Conservation (phyloP, 2,113 vertebrate genomes). For the Pachyramphus minor region DNA sequence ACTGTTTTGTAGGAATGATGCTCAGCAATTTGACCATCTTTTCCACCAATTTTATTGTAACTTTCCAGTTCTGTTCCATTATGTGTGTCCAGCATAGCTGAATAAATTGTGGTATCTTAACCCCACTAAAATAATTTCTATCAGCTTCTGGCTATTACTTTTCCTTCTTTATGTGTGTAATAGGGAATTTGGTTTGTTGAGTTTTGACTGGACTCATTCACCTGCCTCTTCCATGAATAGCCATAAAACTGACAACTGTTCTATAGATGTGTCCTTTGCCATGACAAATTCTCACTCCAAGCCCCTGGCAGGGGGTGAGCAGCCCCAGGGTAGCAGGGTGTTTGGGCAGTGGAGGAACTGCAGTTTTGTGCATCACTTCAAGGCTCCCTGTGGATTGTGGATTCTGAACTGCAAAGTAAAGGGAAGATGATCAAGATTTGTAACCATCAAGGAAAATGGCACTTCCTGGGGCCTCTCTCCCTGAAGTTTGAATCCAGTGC, state of each 20-base stretch:
- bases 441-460: not conserved
- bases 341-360: not conserved
- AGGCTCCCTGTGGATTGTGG: not conserved
- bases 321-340: not conserved
- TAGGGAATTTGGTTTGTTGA: not conserved
- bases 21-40: not conserved
- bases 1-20: not conserved
- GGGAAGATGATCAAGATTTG: not conserved
- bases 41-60: not conserved
- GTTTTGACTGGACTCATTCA: not conserved
- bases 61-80: not conserved
- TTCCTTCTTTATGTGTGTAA: not conserved
- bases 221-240: not conserved
- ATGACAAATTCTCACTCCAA: rapidly evolving
- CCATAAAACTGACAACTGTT: not conserved
- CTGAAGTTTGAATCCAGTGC: not conserved
- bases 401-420: not conserved
- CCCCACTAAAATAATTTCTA: not conserved
- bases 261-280: rapidly evolving
- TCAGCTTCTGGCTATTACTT: not conserved
- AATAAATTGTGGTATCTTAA: not conserved
- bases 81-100: not conserved
- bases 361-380: not conserved
- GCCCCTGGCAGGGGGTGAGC: not conserved
- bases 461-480: not conserved